These are phyloP conservation scores for Monodelphis domestica DNA, from an alignment of 2,797 vertebrate species.

Conservation along the genomic window DNA sequence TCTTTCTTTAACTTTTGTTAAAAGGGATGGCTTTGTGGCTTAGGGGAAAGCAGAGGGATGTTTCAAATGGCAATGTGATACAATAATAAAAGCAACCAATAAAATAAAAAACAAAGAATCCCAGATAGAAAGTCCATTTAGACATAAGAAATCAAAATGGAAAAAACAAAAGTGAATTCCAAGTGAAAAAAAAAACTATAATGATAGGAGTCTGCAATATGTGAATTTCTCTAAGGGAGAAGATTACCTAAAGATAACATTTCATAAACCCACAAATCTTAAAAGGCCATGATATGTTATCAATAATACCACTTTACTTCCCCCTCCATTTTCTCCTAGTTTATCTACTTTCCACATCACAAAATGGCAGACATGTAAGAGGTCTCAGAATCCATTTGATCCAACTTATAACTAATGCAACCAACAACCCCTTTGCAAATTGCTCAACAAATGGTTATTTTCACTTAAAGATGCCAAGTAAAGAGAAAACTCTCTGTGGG, in stretches of 20 bases:
- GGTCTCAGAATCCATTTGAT: neutral
- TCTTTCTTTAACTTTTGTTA: neutral
- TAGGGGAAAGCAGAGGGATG: neutral
- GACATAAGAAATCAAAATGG: neutral
- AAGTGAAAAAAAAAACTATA: neutral
- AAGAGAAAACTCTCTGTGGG: neutral
- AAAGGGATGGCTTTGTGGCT: neutral
- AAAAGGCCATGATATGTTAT: neutral
- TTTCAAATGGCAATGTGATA: neutral
- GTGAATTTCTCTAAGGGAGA: neutral
- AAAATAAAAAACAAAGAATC: neutral
- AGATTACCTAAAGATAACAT: neutral
- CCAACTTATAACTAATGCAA: neutral
- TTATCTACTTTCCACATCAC: neutral
- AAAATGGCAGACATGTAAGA: neutral
- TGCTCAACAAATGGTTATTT: neutral
- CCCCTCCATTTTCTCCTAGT: neutral
- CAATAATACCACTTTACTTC: neutral
- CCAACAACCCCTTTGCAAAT: neutral
- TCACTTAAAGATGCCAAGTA: neutral
- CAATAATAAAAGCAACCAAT: neutral
- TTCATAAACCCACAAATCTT: neutral
- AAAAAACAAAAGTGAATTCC: neutral
- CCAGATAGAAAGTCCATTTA: neutral
- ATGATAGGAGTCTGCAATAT: neutral